These are phyloP conservation scores for Rotaria socialis DNA, from an alignment of 2,888 invertebrate genomes.

Conservation along the genomic window DNA sequence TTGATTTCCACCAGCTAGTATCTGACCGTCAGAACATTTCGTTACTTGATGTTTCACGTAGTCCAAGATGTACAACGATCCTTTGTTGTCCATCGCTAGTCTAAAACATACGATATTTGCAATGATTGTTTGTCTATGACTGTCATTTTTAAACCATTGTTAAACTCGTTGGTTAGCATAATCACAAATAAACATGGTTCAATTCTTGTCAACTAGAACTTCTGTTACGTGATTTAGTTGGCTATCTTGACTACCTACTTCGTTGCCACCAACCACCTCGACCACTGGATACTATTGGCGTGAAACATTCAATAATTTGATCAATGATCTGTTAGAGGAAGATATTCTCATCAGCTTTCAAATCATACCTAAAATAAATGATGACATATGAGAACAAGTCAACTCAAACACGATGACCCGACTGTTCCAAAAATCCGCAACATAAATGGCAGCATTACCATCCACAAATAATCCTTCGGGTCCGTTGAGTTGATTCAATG, in stretches of 20 bases:
- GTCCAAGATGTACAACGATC: not conserved
- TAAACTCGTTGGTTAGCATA: not conserved
- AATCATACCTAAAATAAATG: not conserved
- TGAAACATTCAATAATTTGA: too few species aligned
- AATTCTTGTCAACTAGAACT: not conserved
- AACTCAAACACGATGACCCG: not conserved
- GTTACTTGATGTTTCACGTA: not conserved
- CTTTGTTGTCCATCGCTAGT: not conserved
- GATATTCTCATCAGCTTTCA: not conserved
- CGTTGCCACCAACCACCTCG: not conserved
- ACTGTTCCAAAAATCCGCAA: not conserved
- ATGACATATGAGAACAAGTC: too few species aligned
- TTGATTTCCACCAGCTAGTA: not conserved
- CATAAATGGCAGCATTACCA: not conserved
- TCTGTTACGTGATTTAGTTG: not conserved
- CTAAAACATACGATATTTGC: not conserved
- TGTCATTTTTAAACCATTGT: not conserved
- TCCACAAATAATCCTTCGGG: not conserved
- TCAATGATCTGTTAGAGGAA: too few species aligned
- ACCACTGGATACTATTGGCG: not conserved
- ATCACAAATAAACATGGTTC: constrained; percentile 4
- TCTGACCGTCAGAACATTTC: not conserved
- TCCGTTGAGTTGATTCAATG: not conserved
- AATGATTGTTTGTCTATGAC: not conserved
- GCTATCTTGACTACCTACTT: not conserved